Evolutionary conservation across 2,113 vertebrate genomes (phyloP), one percentile per base, ranked within the genome.

Genomic region (Lipotes vexillifer): DNA sequence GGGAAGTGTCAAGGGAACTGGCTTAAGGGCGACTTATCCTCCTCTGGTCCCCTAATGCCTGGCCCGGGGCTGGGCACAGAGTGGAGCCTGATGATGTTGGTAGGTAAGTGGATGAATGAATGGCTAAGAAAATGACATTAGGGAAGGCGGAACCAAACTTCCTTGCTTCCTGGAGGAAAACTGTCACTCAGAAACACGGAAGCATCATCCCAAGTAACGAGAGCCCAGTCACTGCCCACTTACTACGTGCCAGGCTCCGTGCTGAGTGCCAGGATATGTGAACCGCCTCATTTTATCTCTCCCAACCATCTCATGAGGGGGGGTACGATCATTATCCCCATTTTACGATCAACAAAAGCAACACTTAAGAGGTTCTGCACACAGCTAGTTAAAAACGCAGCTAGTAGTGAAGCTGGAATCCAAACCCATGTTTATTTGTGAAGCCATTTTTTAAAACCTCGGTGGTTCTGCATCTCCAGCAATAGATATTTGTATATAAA

Each of bases 241-340:
- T 3, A 5, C 44, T 41, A 4, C 6, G 10, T 23, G 6, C 8
- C 7, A 0, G 38, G 75, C 20, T 1, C 49, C n/a, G 46, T 0
- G 21, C 8, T 0, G 17, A 23, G n/a, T 25, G 38, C 9, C 59
- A 9, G 33, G 36, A 57, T 15, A 57, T 2, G 6, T 6, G 38
- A 41, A 29, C 14, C 0, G 0, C 66, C 23, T 77, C 31, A 1
- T 23, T 84, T 21, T 14, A 14, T 77, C 57, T 69, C 71, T 81
- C 55, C 36, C 46, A 69, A 31, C 4, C 3, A 20, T 80, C 41
- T 15, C 18, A 41, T 0, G n/a, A 41, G 49, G 25, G 69, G 75
- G 46, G n/a, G 6, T 38, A 59, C 0, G 0, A 12, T 18, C 55
- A 55, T 63, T 13, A 75, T 38, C 10, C 33, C 52, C 52, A 59